Base-by-base conservation (phyloP, 2,113 vertebrate genomes). In the Gasterosteus nipponicus region DNA sequence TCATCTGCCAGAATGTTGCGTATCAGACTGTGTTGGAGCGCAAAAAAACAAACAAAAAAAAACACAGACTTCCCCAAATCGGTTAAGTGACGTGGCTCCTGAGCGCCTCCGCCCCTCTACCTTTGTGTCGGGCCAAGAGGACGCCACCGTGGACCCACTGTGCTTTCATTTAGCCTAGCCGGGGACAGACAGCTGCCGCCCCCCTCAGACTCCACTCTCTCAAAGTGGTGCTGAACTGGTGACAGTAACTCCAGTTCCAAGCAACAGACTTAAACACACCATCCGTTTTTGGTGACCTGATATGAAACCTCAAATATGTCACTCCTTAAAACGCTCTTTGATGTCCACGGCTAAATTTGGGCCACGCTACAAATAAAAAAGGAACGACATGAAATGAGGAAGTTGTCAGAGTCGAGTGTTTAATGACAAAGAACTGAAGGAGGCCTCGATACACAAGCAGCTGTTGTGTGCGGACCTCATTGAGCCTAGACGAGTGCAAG, bases 131-230 rank as follows among this genome's bases (percentile, higher is more conserved):
- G 51, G 73, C 35, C 69, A 73, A 69, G 77, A 65, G 75, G 60
- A 62, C 74, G 53, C 60, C 59, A 63, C 61, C 9, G 69, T 71
- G 75, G 78, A 81, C 71, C 75, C 53, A 54, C 67, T 86, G 58
- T 38, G 59, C 49, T 44, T 83, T 75, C 66, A 83, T 86, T 72
- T 65, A 82, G 77, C 83, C 64, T 54, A 54, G 47, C 64, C 73
- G 67, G 69, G 70, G 70, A 71, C 70, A 77, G 67, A 72, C 77
- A 83, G 82, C 81, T 86, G 84, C 81, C n/a, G 84, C 22, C 22
- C 22, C 22, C 22, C 22, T 26, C 22, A 26, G 22, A 26, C 22
- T 26, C 81, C 62, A 51, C 77, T 18, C 33, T 61, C 7, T 26
- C 64, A 33, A 9, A 57, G 29, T 42, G 39, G 19, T 11, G 12